These are phyloP conservation scores for Homalodisca vitripennis DNA, from an alignment of 1,140 invertebrate species.

Conservation along the genomic window DNA sequence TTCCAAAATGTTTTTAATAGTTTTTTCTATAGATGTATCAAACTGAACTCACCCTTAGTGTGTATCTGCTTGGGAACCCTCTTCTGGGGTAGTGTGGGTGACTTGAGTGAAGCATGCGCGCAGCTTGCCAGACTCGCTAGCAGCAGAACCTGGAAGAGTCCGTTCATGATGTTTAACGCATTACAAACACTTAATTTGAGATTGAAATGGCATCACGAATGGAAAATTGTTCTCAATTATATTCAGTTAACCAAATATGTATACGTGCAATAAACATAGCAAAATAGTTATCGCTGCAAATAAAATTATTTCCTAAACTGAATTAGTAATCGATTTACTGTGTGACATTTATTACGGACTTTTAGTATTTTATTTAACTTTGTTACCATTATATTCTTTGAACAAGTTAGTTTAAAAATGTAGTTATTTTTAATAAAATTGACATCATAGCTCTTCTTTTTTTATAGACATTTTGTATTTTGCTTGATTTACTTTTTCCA, in stretches of 20 bases:
- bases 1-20: not conserved
- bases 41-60: conserved; percentile 18
- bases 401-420: too few relatives aligned
- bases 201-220: not conserved
- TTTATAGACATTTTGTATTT: too few relatives aligned
- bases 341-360: too few relatives aligned
- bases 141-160: not conserved
- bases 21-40: not conserved
- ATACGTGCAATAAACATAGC: not conserved
- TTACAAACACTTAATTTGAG: not conserved
- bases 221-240: not conserved
- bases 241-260: too few relatives aligned
- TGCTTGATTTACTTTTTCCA: too few relatives aligned
- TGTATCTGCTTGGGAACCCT: conserved; percentile 31
- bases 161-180: not conserved
- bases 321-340: not conserved
- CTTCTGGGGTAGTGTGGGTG: not conserved
- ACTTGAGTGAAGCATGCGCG: not conserved
- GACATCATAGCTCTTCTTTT: too few relatives aligned
- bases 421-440: too few relatives aligned
- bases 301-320: not conserved
- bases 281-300: not conserved
- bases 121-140: not conserved
- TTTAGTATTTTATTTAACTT: too few relatives aligned
- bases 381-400: too few relatives aligned